These are phyloP conservation scores for Drosophila testacea DNA, from an alignment of 2,888 invertebrate species.

Conservation along the genomic window DNA sequence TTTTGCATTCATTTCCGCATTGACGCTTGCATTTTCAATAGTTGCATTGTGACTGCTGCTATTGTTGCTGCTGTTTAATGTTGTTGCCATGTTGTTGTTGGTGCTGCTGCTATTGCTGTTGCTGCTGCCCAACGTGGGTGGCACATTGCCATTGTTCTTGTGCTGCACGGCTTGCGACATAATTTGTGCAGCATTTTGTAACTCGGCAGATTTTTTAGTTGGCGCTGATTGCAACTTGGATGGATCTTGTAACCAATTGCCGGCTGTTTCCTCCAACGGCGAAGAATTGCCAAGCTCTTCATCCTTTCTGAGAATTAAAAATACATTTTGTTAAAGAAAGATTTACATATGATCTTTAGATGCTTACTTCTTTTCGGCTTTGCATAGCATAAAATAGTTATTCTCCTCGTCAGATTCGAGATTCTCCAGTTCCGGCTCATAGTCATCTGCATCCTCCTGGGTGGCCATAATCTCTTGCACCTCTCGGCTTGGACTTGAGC, in stretches of 20 bases:
- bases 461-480: constrained; percentile 94
- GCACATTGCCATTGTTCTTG: constrained; percentile 70
- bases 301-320: constrained; percentile 36
- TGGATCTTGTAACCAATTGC: constrained; percentile 65
- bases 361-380: constrained; percentile 42
- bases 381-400: constrained; percentile 35
- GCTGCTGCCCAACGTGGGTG: constrained; percentile 61
- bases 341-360: too few relatives aligned
- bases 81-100: constrained; percentile 51
- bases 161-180: constrained; percentile 83
- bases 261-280: constrained; percentile 39
- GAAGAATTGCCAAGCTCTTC: constrained; percentile 53
- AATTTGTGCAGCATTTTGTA: constrained; percentile 83
- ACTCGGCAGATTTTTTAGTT: constrained; percentile 81
- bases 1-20: constrained; percentile 74
- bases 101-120: constrained; percentile 30
- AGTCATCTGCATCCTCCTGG: constrained; percentile 85
- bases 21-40: constrained; percentile 34
- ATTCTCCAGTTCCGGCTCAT: constrained; percentile 54
- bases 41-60: constrained; percentile 37
- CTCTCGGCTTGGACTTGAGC: constrained; percentile 95
- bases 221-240: constrained; percentile 64
- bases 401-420: constrained; percentile 63
- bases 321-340: not conserved
- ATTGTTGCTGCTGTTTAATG: constrained; percentile 49